Conservation (phyloP, 2,797 vertebrate genomes). For the Siniperca undulata region DNA sequence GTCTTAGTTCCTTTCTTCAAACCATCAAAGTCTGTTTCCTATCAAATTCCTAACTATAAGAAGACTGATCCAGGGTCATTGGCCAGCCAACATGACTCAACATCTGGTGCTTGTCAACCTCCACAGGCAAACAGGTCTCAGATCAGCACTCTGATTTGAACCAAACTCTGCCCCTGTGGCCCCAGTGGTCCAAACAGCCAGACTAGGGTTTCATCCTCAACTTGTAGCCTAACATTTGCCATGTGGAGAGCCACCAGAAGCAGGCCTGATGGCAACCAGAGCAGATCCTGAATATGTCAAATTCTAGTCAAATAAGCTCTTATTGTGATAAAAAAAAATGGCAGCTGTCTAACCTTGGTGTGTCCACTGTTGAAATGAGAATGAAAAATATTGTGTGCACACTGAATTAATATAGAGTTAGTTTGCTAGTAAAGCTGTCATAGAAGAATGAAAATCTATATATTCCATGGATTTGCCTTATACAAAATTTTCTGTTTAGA, state of each 20-base stretch:
- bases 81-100: constrained; percentile 30
- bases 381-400: neutral
- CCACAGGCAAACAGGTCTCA: constrained; percentile 33
- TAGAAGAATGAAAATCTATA: neutral
- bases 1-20: constrained; percentile 61
- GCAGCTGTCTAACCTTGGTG: constrained; percentile 23
- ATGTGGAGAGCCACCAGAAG: constrained; percentile 40
- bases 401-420: neutral
- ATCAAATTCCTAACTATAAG: constrained; percentile 51
- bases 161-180: constrained; percentile 29
- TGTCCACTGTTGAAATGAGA: neutral
- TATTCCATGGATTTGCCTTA: neutral
- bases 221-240: constrained; percentile 40
- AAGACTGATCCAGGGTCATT: constrained; percentile 46
- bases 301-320: constrained; percentile 20
- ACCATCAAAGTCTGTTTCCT: constrained; percentile 67
- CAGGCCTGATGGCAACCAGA: constrained; percentile 15
- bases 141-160: constrained; percentile 55
- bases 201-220: constrained; percentile 40
- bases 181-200: constrained; percentile 37
- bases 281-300: neutral
- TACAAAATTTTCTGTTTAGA: neutral
- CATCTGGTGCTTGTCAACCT: constrained; percentile 67
- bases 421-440: neutral
- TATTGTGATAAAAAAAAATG: constrained; percentile 20